Evolutionary conservation across 2,113 vertebrate genomes (phyloP).

Genomic region (Macroglossus sobrinus): DNA sequence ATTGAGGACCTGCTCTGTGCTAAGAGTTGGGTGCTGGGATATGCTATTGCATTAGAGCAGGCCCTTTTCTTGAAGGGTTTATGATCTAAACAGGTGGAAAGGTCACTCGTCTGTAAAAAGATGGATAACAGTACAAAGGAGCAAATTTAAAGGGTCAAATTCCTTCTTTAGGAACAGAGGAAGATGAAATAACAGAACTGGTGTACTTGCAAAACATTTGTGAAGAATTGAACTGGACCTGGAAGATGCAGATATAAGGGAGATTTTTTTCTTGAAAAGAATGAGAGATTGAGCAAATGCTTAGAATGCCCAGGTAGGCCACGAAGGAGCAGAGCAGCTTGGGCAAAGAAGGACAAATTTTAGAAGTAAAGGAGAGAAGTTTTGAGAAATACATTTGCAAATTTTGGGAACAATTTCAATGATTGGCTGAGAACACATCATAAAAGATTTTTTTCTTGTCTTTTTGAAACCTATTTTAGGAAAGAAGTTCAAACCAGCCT

Average conservation of each 20-base stretch:
- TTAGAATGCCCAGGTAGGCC: background rate
- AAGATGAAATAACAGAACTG: background rate
- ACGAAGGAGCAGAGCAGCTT: background rate
- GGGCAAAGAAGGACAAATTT: background rate
- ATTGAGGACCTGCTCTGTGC: background rate
- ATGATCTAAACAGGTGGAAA: background rate
- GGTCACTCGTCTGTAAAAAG: background rate
- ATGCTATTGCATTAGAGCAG: background rate
- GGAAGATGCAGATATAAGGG: background rate
- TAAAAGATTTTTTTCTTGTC: background rate
- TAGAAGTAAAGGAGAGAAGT: constrained; percentile 20
- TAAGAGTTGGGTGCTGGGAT: background rate
- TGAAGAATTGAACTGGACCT: background rate
- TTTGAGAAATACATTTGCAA: background rate
- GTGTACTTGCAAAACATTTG: background rate
- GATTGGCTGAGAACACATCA: background rate
- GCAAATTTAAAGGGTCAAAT: background rate
- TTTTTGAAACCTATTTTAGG: constrained; percentile 26
- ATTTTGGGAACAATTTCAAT: background rate
- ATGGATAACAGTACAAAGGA: background rate
- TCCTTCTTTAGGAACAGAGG: background rate
- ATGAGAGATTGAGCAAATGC: background rate
- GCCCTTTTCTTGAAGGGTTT: background rate
- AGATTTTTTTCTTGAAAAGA: background rate
- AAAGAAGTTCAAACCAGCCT: background rate